phyloP scores from a whole-genome alignment of 2,888 invertebrate species.

The Aphidoletes aphidimyza region DNA sequence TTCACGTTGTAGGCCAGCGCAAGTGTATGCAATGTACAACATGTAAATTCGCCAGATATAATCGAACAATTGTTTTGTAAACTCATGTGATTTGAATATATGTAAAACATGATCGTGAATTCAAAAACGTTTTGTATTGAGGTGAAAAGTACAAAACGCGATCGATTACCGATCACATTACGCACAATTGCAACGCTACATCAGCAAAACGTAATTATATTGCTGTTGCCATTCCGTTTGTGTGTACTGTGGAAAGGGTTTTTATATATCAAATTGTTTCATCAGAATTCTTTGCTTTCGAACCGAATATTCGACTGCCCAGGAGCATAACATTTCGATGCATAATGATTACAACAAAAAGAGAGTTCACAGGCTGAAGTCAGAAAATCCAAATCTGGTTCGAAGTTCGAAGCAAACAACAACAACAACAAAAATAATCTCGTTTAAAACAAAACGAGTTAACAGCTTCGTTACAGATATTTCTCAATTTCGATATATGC shows the following conservation, averaged over 20 bases:
- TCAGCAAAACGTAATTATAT: background rate
- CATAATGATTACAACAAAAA: background rate
- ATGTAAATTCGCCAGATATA: background rate
- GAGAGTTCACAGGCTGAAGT: too few species aligned
- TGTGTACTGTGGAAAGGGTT: background rate
- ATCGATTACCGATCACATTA: constrained; percentile 25
- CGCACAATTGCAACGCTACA: background rate
- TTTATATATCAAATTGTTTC: background rate
- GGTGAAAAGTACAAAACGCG: constrained; percentile 49
- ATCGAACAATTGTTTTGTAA: background rate
- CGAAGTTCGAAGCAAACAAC: background rate
- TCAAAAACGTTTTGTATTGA: constrained; percentile 26
- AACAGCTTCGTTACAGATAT: constrained; percentile 34
- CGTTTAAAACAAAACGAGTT: constrained; percentile 29
- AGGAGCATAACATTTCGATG: background rate
- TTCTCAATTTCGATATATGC: background rate
- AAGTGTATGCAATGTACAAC: background rate
- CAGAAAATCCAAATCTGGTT: background rate
- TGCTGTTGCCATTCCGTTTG: background rate
- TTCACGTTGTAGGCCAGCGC: background rate
- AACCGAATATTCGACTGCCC: background rate
- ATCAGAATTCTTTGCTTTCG: background rate
- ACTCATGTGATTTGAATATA: too few species aligned
- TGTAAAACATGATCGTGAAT: background rate
- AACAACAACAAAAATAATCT: background rate